Evolutionary conservation across 2,113 vertebrate genomes (phyloP), one percentile per base, ranked within the genome.

Genomic region (Alethe diademata): DNA sequence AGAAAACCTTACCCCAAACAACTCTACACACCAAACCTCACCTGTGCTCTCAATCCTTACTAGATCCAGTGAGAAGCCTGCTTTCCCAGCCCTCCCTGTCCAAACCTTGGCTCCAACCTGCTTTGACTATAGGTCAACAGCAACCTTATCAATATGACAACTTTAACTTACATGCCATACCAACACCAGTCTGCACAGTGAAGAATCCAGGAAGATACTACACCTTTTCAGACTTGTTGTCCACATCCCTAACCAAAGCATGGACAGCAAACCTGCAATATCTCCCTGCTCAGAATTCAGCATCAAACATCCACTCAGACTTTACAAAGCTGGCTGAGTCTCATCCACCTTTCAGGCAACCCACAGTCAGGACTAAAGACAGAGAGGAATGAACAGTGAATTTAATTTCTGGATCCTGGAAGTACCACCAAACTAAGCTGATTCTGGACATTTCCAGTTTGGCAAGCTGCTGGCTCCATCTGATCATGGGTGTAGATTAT

Each of bases 21-120:
- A 19, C 33, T 42, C n/a, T 12, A 43, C 0, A 0, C 10, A 25
- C 33, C 19, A 42, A 48, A 50, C 33, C 40, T 66, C 64, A 84
- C 29, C 31, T 66, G 69, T 65, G 43, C 60, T 26, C 15, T 87
- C 31, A 57, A 7, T 65, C 51, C 64, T 87, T 18, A 45, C 47
- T 5, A n/a, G 25, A 61, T n/a, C 45, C 26, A 19, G 42, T 2
- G 8, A 89, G 76, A 76, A 38, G 60, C 22, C 50, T 91, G 45
- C 42, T 83, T 28, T 80, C 11, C 36, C 84, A 89, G 58, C 25
- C 45, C 28, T 65, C 24, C 20, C 26, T 76, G n/a, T 48, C 67
- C 76, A 91, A 48, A 60, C 38, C 25, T 50, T 29, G 42, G 51
- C 54, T 78, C 42, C 47, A 90, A 10, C 19, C n/a, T 69, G 14